Evolutionary conservation across 2,113 vertebrate genomes (phyloP).

Genomic region (Campylorhamphus procurvoides): DNA sequence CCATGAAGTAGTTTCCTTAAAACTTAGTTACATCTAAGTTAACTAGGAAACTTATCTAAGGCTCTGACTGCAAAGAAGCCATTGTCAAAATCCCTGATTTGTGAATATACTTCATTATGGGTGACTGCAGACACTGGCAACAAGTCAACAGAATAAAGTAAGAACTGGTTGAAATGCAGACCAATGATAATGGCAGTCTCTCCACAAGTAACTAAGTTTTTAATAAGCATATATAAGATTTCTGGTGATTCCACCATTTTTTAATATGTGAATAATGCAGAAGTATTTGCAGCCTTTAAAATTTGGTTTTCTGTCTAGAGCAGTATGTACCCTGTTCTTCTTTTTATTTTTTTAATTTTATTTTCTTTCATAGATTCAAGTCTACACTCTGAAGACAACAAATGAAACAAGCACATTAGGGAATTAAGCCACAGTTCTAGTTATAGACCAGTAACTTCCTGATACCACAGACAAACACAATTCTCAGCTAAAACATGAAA

Average conservation of each 20-base stretch:
- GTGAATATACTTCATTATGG: not conserved
- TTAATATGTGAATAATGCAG: not conserved
- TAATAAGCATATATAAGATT: not conserved
- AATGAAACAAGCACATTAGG: not conserved
- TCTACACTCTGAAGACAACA: not conserved
- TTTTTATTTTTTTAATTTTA: not conserved
- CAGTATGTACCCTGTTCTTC: not conserved
- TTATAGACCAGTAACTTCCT: not conserved
- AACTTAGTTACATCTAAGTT: not conserved
- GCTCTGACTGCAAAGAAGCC: not conserved
- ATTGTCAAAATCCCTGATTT: not conserved
- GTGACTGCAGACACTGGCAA: not conserved
- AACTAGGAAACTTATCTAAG: not conserved
- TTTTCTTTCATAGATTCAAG: accelerated
- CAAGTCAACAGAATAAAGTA: not conserved
- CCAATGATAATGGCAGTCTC: not conserved
- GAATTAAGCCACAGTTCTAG: not conserved
- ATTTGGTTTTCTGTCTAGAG: not conserved
- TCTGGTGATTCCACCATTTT: not conserved
- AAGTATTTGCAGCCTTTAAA: not conserved
- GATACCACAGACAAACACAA: not conserved
- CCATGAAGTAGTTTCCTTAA: not conserved
- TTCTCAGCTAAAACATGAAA: not conserved
- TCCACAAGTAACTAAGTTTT: not conserved
- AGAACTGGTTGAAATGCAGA: not conserved